Base-by-base conservation (phyloP, 2,888 invertebrate species). In the Eurytoma adleriae region DNA sequence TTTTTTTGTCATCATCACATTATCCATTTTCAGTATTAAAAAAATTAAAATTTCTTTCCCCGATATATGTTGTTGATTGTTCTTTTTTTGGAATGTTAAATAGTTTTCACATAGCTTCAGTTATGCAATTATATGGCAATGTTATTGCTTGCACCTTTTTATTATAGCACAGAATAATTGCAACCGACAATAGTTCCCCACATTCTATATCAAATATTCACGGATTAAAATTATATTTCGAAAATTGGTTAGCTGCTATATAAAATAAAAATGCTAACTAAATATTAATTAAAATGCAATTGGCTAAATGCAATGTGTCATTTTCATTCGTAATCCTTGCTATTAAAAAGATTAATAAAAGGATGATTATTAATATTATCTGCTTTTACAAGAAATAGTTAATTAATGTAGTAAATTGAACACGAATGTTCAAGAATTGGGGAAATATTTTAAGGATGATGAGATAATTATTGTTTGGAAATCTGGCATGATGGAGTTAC, bases 401-500 rank as follows among this genome's bases (percentile, higher is more conserved):
- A 5, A 40, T 40, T n/a, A n/a, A n/a, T n/a, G n/a, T n/a, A 7
- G 4, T 40, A 40, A 40, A 40, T 40, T 40, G 7, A 4, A 40
- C 4, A 40, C 7, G 3, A 40, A 40, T 4, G 40, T 40, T 40
- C 40, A 2, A 40, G 1, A n/a, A 30, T 62, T 30, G 1, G n/a
- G 30, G 30, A 62, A 30, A 62, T 62, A 62, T 16, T 30, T 30
- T 62, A 5, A 30, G 61, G 24, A 5, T 3, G 13, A 24, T 54
- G 14, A 54, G 3, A 54, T 16, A 54, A 54, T 54, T 54, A 7
- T 7, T 40, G 40, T 40, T 54, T 54, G 54, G 3, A 54, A 54
- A n/a, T 54, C 54, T 73, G 50, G 78, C 78, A 78, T 78, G 78
- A 61, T 52, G 18, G 40, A 30, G 48, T 70, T 67, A 40, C 13